Percentiles rank a stretch among this genome's conserved stretches.
phyloP scores from a whole-genome alignment of 1,140 invertebrate genomes.

The Platyscapa corneri region DNA sequence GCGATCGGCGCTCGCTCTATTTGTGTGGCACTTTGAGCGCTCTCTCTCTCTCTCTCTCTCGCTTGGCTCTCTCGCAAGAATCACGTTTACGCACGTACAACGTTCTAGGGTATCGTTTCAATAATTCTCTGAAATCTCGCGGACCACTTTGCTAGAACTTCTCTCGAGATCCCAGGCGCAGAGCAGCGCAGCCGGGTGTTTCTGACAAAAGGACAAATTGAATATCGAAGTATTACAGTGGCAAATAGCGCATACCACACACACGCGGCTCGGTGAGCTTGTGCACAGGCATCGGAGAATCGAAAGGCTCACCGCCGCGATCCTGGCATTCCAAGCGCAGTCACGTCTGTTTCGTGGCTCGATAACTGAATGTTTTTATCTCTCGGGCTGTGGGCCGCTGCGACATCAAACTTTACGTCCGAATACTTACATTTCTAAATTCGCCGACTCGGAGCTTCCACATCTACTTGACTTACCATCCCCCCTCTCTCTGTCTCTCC shows the following conservation, averaged over 20 bases:
- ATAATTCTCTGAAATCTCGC: not conserved
- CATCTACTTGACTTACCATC: not conserved
- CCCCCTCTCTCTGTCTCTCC: not conserved
- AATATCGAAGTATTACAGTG: slow-evolving; percentile 36
- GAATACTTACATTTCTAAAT: not conserved
- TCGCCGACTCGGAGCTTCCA: not conserved
- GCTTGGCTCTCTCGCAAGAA: no score
- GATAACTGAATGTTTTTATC: not conserved
- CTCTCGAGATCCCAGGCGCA: not conserved
- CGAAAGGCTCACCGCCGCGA: not conserved
- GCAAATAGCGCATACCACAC: slow-evolving; percentile 15
- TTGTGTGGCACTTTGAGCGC: not conserved
- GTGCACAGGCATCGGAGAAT: not conserved
- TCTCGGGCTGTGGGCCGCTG: not conserved
- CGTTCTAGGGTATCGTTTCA: not conserved
- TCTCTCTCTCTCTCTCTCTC: not conserved
- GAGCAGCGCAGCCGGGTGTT: no score
- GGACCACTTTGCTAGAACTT: not conserved
- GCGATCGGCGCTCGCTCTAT: not conserved
- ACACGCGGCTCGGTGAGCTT: not conserved
- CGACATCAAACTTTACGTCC: not conserved
- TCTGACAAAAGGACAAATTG: slow-evolving; percentile 9
- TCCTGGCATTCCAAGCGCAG: not conserved
- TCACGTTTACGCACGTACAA: slow-evolving; percentile 5
- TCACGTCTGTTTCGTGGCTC: slow-evolving; percentile 16